A percentile compares a stretch with the other conserved stretches of the same genome.
Conservation (phyloP, 1,140 invertebrate species). For the Habropoda laboriosa region DNA sequence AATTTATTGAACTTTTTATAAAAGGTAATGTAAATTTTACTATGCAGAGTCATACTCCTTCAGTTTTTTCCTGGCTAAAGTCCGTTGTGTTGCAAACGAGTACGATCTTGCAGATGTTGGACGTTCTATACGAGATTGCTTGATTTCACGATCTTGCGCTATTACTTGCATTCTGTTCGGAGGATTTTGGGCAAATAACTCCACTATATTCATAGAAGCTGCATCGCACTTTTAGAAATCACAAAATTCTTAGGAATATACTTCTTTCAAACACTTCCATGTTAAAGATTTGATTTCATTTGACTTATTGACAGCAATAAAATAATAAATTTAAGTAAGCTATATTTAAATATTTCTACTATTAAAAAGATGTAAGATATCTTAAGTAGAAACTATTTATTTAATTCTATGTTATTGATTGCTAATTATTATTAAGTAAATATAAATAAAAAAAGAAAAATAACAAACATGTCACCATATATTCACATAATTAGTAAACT, state of each 20-base stretch:
- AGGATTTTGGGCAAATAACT: slow-evolving; percentile 75
- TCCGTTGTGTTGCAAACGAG: slow-evolving; percentile 80
- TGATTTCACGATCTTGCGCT: slow-evolving; percentile 77
- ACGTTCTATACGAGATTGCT: slow-evolving; percentile 74
- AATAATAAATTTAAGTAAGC: neutral
- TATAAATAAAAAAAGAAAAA: neutral
- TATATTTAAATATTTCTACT: neutral
- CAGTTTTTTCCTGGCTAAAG: slow-evolving; percentile 79
- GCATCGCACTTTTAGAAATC: slow-evolving; percentile 75
- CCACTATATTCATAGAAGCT: slow-evolving; percentile 78
- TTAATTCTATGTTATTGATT: neutral
- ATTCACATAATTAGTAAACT: too few relatives aligned
- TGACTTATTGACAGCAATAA: neutral
- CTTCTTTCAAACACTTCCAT: neutral
- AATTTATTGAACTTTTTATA: slow-evolving; percentile 6
- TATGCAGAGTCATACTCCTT: slow-evolving; percentile 77
- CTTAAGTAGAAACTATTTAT: neutral
- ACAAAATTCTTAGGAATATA: slow-evolving; percentile 22
- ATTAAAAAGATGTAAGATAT: neutral
- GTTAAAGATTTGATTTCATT: neutral
- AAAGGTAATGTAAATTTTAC: slow-evolving; percentile 29
- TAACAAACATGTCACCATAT: too few relatives aligned
- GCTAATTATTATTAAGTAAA: neutral
- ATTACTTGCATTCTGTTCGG: slow-evolving; percentile 76
- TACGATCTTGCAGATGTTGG: slow-evolving; percentile 78